A percentile compares a stretch with the other conserved stretches of the same genome.
Evolutionary conservation across 2,888 invertebrate genomes (phyloP).

Genomic region (Amblyteles armatorius): DNA sequence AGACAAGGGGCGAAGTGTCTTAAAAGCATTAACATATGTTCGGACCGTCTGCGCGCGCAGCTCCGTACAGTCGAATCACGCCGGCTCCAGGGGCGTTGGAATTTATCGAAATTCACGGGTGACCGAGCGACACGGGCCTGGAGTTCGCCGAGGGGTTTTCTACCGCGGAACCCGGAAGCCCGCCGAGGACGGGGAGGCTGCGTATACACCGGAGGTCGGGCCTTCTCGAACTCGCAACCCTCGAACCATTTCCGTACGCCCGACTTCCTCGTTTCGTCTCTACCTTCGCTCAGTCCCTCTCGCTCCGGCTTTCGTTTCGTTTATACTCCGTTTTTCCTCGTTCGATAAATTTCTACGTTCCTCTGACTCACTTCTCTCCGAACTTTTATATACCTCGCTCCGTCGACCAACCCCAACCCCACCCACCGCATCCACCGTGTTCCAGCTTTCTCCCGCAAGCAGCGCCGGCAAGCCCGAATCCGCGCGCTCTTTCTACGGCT

Average conservation of each 20-base stretch:
- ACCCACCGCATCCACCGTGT: conserved; percentile 29
- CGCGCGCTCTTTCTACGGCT: conserved; percentile 36
- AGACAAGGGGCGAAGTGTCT: not conserved
- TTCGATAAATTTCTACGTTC: conserved; percentile 22
- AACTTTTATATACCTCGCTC: conserved; percentile 4
- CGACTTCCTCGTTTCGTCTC: conserved; percentile 60
- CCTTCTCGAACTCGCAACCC: conserved; percentile 44
- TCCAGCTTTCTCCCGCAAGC: conserved; percentile 12
- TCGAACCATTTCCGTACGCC: conserved; percentile 22
- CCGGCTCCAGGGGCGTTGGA: conserved; percentile 37
- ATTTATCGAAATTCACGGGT: conserved; percentile 61
- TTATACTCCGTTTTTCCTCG: not conserved
- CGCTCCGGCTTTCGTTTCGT: conserved; percentile 1
- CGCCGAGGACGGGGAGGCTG: conserved; percentile 29
- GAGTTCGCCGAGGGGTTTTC: conserved; percentile 32
- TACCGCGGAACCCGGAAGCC: conserved; percentile 68
- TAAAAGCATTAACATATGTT: conserved; percentile 22
- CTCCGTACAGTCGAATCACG: conserved; percentile 9
- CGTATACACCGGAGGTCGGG: conserved; percentile 48
- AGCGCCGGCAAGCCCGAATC: conserved; percentile 11
- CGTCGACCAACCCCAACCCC: conserved; percentile 20
- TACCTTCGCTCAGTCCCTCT: conserved; percentile 33
- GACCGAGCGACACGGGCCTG: conserved; percentile 40
- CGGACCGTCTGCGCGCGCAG: not conserved
- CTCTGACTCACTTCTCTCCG: conserved; percentile 8